These are phyloP conservation scores for Drosophila pectinifera DNA, from an alignment of 1,140 invertebrate genomes.

Conservation along the genomic window DNA sequence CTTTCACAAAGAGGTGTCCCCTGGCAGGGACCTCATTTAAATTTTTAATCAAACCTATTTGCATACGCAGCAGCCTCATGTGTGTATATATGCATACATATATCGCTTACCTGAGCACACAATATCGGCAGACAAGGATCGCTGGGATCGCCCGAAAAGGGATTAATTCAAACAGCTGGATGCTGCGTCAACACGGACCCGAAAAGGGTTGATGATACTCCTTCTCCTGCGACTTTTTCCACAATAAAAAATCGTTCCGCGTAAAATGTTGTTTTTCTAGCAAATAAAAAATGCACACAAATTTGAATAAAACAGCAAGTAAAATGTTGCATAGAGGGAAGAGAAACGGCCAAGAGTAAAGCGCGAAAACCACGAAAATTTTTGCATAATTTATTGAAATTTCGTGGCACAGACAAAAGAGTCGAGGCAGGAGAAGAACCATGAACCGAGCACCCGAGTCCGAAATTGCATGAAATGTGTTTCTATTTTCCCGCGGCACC, in stretches of 20 bases:
- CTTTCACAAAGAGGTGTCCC: slow-evolving; percentile 40
- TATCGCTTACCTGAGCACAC: slow-evolving; percentile 69
- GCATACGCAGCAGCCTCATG: slow-evolving; percentile 34
- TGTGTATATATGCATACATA: slow-evolving; percentile 36
- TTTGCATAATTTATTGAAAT: slow-evolving; percentile 83
- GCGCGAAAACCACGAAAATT: slow-evolving; percentile 80
- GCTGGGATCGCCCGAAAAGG: slow-evolving; percentile 19
- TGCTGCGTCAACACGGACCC: slow-evolving; percentile 29
- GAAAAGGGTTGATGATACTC: slow-evolving; percentile 64
- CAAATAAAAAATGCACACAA: slow-evolving; percentile 78
- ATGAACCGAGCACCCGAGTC: slow-evolving; percentile 25
- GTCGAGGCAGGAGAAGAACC: slow-evolving; percentile 21
- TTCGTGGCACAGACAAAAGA: slow-evolving; percentile 76
- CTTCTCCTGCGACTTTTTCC: background rate
- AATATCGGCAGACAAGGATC: slow-evolving; percentile 70
- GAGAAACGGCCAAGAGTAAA: slow-evolving; percentile 45
- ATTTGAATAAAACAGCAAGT: slow-evolving; percentile 76
- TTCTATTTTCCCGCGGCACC: slow-evolving; percentile 67
- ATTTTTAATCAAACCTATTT: slow-evolving; percentile 82
- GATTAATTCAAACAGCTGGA: slow-evolving; percentile 56
- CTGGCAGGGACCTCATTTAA: slow-evolving; percentile 56
- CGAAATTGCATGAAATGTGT: slow-evolving; percentile 75
- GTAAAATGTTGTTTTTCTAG: slow-evolving; percentile 69
- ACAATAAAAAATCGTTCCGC: slow-evolving; percentile 45
- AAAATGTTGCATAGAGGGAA: slow-evolving; percentile 52